Conservation (phyloP, 1,140 invertebrate genomes). For the Lerema accius region DNA sequence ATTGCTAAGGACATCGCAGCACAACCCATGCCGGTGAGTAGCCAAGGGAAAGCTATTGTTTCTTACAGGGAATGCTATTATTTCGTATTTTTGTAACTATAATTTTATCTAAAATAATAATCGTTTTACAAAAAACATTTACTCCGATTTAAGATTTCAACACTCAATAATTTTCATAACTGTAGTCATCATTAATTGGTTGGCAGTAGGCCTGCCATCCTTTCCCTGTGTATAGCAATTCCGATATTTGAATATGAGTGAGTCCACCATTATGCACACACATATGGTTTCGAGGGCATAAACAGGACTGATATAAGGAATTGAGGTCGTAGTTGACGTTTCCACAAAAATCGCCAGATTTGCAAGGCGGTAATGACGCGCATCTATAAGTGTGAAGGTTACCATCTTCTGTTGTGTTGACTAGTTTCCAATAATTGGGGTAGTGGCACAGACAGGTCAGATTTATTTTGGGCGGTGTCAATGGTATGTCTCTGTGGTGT, state of each 20-base stretch:
- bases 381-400: conserved; percentile 50
- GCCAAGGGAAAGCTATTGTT: too few species aligned
- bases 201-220: conserved; percentile 84
- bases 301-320: conserved; percentile 85
- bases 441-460: conserved; percentile 57
- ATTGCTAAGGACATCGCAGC: conserved; percentile 85
- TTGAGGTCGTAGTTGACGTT: conserved; percentile 79
- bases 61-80: too few species aligned
- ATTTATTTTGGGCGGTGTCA: conserved; percentile 61
- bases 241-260: conserved; percentile 72
- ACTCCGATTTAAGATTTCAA: too few species aligned
- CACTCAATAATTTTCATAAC: conserved; percentile 65
- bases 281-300: conserved; percentile 84
- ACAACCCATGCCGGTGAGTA: conserved; percentile 79
- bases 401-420: conserved; percentile 35
- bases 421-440: conserved; percentile 65
- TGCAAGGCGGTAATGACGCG: conserved; percentile 55
- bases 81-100: too few species aligned
- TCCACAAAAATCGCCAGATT: conserved; percentile 64
- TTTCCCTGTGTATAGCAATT: conserved; percentile 83
- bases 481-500: conserved; percentile 61
- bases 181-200: conserved; percentile 57
- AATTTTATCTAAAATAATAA: too few species aligned
- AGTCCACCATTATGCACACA: conserved; percentile 82
- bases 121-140: too few species aligned